phyloP scores from a whole-genome alignment of 2,113 vertebrate genomes.

The Oostethus manadensis region DNA sequence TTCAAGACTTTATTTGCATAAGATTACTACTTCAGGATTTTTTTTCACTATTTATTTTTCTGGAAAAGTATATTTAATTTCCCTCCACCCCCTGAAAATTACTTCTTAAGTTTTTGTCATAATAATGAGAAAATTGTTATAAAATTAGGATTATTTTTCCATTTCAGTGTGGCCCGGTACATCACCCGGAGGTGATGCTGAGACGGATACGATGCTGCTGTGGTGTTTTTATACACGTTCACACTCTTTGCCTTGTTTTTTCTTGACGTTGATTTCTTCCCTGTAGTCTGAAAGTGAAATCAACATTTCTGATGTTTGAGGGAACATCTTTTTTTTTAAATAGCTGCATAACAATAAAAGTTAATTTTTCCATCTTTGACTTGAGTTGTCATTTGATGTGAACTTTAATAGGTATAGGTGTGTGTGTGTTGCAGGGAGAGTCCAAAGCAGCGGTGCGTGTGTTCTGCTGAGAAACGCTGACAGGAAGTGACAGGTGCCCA shows the following conservation, averaged over 20 bases:
- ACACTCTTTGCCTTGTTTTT: too few species aligned
- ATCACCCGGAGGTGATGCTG: too few species aligned
- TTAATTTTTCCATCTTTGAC: conserved; percentile 54
- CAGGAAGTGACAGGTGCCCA: conserved; percentile 49
- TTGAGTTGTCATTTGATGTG: neutral
- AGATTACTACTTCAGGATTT: conserved; percentile 51
- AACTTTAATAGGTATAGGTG: neutral
- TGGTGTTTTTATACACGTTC: too few species aligned
- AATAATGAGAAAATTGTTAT: conserved; percentile 30
- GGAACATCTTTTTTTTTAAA: conserved; percentile 67
- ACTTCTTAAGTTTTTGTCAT: conserved; percentile 30
- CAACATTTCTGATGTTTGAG: conserved; percentile 58
- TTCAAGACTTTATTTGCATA: conserved; percentile 79
- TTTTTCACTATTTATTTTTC: conserved; percentile 16
- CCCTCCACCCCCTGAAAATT: conserved; percentile 33
- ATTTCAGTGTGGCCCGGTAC: too few species aligned
- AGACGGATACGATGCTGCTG: too few species aligned
- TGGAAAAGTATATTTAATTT: conserved; percentile 33
- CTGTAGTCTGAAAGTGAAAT: conserved; percentile 59
- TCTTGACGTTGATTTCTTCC: conserved; percentile 34
- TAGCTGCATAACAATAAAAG: conserved; percentile 68
- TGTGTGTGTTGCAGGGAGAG: conserved; percentile 12
- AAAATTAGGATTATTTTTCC: too few species aligned
- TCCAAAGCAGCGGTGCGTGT: neutral
- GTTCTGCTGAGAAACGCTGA: conserved; percentile 30